Evolutionary conservation across 2,113 vertebrate species (phyloP), one percentile per base, ranked within the genome.

Genomic region (Muntiacus reevesi): DNA sequence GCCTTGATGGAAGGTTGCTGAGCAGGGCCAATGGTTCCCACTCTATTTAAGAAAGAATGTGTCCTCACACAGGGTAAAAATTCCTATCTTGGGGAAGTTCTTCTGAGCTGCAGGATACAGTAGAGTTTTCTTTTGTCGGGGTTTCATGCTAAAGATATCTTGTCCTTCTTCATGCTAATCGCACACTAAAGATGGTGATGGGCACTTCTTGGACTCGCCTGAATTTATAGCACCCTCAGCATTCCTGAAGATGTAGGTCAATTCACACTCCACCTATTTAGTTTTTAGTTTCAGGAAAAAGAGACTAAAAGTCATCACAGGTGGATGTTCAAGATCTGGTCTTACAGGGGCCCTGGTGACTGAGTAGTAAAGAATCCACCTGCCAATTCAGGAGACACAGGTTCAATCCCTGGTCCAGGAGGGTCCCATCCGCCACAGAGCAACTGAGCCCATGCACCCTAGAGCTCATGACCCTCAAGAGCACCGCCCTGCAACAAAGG

Each of bases 41-140:
- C 40, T 96, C 59, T 59, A 55, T 54, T 94, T 94, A 79, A 55
- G 59, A 88, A 94, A 94, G 74, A 94, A 97, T 96, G 64, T 93
- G 55, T 67, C 54, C 92, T 93, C 50, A 43, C 10, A 27, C 21
- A 33, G 90, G 54, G 76, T 62, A 78, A 19, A 23, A 71, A 81
- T n/a, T 88, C 71, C 83, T 94, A 78, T 50, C 19, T 27, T 40
- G 79, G 81, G 25, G 6, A 96, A 86, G 36, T 87, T 87, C 71
- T 95, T 91, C 92, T 17, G 4, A 96, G 52, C 25, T 91, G 33
- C 50, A 27, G 78, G 94, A 89, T 64, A 94, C 3, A 84, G 36
- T 8, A 78, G 87, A 62, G 78, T 91, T 95, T 94, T 93, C 82
- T 94, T 87, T 94, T 36, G 47, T 2, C 16, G 14, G 52, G 5